Evolutionary conservation across 1,140 invertebrate species (phyloP).

Genomic region (Triops cancriformis): DNA sequence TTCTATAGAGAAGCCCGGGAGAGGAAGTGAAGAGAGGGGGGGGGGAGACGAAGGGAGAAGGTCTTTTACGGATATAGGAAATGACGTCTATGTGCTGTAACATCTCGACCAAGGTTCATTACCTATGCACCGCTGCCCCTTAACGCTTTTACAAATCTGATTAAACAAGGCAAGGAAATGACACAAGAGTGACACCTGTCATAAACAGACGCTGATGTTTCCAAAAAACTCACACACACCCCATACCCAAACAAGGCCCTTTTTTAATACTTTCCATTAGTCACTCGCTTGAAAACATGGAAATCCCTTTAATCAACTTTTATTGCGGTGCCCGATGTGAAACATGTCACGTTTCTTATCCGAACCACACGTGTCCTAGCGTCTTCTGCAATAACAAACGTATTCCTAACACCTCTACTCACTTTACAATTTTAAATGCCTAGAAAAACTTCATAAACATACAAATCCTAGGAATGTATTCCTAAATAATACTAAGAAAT

Average conservation of each 20-base stretch:
- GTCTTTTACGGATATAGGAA: not conserved
- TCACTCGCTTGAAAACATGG: no score
- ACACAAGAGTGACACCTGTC: conserved; percentile 9
- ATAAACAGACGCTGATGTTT: not conserved
- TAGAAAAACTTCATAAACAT: no score
- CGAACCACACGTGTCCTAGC: no score
- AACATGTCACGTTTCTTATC: no score
- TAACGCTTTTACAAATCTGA: conserved; percentile 6
- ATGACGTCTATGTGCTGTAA: not conserved
- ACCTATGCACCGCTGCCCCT: conserved; percentile 6
- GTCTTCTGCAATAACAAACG: no score
- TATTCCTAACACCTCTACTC: no score
- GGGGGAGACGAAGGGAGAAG: not conserved
- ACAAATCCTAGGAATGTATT: no score
- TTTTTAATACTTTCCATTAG: not conserved
- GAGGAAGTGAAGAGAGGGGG: not conserved
- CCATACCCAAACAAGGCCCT: not conserved
- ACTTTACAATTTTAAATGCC: no score
- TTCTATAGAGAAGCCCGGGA: not conserved
- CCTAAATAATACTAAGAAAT: no score
- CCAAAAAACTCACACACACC: not conserved
- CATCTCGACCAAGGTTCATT: not conserved
- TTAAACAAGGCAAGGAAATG: not conserved
- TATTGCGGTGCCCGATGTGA: no score
- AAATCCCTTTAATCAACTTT: no score